Base-by-base conservation (phyloP, 2,113 vertebrate genomes). In the Ifrita kowaldi region DNA sequence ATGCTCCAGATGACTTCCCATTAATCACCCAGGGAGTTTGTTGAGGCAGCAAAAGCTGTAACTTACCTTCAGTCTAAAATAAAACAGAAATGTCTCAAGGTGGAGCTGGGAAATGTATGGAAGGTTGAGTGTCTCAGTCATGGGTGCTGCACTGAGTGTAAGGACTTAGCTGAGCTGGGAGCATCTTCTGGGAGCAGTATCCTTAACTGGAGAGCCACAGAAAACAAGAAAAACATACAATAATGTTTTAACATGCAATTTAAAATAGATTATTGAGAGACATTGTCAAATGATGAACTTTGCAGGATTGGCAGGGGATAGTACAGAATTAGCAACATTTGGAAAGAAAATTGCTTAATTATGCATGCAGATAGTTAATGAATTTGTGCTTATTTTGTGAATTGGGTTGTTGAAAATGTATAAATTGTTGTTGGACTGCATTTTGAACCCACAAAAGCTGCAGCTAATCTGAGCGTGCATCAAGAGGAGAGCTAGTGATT, bases 401-500 rank as follows among this genome's bases (percentile, higher is more conserved):
- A 87, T 52, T 84, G 68, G 44, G 47, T 42, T 81, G 32, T 39
- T 63, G 62, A 62, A 91, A 81, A 68, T 53, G n/a, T 47, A 39
- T 87, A 56, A 83, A 89, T 82, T 79, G 44, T 81, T 80, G 52
- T 74, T 91, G 87, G 65, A 46, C 81, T 94, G 50, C 42, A 37
- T 92, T 93, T 85, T 77, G 67, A 94, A 82, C 62, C 41, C 82
- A 93, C 41, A 79, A 95, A 89, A 95, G 74, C 74, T 75, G 41
- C 65, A 89, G 62, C 84, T 84, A 65, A 91, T 91, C 77, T 87
- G 78, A 95, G 78, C 23, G 0, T 93, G 65, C 68, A 89, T 84
- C 65, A 85, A 89, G 84, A 81, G 44, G 44, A 95, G 73, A 94
- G 75, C 62, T 79, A 69, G 82, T 91, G 84, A 95, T 96, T 95